Conservation (phyloP, 1,140 invertebrate genomes). For the Seison nebaliae region DNA sequence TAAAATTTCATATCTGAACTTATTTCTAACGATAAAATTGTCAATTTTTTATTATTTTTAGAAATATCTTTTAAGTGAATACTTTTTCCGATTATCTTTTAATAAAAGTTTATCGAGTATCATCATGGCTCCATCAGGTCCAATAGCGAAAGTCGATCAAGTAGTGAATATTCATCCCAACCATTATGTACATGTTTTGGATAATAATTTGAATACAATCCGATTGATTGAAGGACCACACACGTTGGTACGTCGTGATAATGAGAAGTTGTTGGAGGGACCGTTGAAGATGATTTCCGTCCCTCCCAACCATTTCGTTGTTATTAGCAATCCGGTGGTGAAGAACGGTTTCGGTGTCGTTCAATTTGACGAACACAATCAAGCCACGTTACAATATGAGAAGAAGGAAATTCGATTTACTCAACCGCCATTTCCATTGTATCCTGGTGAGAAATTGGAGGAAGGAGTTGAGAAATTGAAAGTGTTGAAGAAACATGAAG, state of each 20-base stretch:
- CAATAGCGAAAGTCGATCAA: too few relatives aligned
- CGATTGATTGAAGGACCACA: conserved; percentile 31
- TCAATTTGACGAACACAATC: conserved; percentile 24
- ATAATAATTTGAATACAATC: conserved; percentile 33
- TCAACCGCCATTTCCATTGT: conserved; percentile 31
- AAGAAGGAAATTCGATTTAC: conserved; percentile 32
- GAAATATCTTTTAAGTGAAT: too few relatives aligned
- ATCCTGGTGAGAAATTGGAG: conserved; percentile 28
- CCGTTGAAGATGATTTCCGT: conserved; percentile 19
- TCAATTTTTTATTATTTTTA: too few relatives aligned
- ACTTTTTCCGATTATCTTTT: too few relatives aligned
- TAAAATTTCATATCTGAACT: too few relatives aligned
- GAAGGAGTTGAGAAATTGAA: conserved; percentile 7
- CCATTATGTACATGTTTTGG: conserved; percentile 32
- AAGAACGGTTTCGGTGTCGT: conserved; percentile 22
- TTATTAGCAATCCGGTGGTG: conserved; percentile 30
- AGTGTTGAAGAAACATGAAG: conserved; percentile 5
- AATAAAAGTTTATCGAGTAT: too few relatives aligned
- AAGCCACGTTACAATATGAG: conserved; percentile 28
- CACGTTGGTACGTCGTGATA: conserved; percentile 32
- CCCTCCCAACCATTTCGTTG: conserved; percentile 21
- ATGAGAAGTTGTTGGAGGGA: conserved; percentile 29
- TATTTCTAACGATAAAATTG: too few relatives aligned
- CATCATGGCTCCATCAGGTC: too few relatives aligned
- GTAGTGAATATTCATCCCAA: conserved; percentile 32